phyloP scores from a whole-genome alignment of 2,888 invertebrate species.

The Parnassius mnemosyne region DNA sequence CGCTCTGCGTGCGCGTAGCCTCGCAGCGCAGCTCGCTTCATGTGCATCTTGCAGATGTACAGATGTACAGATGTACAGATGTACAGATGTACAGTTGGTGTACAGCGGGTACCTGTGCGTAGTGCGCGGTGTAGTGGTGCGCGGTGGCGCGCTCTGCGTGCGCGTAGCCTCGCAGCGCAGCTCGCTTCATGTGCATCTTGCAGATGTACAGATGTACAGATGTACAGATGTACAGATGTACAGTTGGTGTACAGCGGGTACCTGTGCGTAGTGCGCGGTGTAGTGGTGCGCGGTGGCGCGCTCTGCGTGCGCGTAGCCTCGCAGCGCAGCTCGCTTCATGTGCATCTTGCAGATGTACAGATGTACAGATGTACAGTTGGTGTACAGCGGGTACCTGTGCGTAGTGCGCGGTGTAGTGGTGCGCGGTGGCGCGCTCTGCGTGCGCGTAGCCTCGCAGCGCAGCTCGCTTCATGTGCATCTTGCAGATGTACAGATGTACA shows the following conservation, averaged over 20 bases:
- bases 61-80: too few relatives aligned
- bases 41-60: constrained; percentile 75
- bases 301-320: constrained; percentile 56
- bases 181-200: constrained; percentile 75
- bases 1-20: constrained; percentile 56
- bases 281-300: constrained; percentile 49
- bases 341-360: constrained; percentile 76
- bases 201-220: too few relatives aligned
- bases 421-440: constrained; percentile 48
- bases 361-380: too few relatives aligned
- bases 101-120: constrained; percentile 32
- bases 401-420: constrained; percentile 50
- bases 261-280: constrained; percentile 43
- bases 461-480: constrained; percentile 74
- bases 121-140: constrained; percentile 49
- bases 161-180: constrained; percentile 60
- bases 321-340: constrained; percentile 68
- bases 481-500: constrained; percentile 56
- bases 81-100: too few relatives aligned
- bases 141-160: constrained; percentile 50
- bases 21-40: constrained; percentile 67
- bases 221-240: too few relatives aligned
- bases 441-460: constrained; percentile 59
- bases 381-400: constrained; percentile 30
- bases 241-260: constrained; percentile 3